A percentile compares a stretch with the other conserved stretches of the same genome.
Conservation (phyloP, 1,140 invertebrate species). For the Helicoverpa armigera region DNA sequence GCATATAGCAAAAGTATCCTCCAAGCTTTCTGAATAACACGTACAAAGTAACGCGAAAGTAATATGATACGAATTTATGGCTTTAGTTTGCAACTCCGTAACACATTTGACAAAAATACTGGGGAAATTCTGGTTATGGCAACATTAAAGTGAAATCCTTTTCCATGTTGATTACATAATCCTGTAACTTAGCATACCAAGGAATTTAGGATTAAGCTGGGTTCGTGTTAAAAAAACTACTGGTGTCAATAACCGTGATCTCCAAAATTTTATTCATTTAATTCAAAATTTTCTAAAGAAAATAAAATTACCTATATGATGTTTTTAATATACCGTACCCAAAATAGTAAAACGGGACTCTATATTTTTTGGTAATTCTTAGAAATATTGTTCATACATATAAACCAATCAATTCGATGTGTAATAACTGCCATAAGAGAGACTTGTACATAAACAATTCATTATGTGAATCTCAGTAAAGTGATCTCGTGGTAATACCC, state of each 20-base stretch:
- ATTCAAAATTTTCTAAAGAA: too few species aligned
- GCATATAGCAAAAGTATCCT: not conserved
- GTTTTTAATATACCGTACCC: too few species aligned
- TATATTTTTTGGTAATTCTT: too few species aligned
- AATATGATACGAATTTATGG: constrained; percentile 26
- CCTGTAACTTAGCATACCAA: not conserved
- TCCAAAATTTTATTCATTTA: too few species aligned
- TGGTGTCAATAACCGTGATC: too few species aligned
- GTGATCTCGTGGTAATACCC: constrained; percentile 9
- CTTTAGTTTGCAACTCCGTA: constrained; percentile 5
- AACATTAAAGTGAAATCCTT: constrained; percentile 2
- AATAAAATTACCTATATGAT: too few species aligned
- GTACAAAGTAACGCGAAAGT: constrained; percentile 5
- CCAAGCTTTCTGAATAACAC: not conserved
- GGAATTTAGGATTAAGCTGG: too few species aligned
- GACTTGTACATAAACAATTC: not conserved
- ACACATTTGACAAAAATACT: constrained; percentile 21
- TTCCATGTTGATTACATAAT: constrained; percentile 7
- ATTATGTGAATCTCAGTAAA: not conserved
- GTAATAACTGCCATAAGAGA: too few species aligned
- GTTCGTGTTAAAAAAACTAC: too few species aligned
- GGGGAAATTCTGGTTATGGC: not conserved
- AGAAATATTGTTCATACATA: too few species aligned
- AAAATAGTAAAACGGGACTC: too few species aligned
- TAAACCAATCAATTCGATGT: not conserved